These are phyloP conservation scores for Chinchilla lanigera DNA, from an alignment of 2,113 vertebrate genomes.

Conservation along the genomic window DNA sequence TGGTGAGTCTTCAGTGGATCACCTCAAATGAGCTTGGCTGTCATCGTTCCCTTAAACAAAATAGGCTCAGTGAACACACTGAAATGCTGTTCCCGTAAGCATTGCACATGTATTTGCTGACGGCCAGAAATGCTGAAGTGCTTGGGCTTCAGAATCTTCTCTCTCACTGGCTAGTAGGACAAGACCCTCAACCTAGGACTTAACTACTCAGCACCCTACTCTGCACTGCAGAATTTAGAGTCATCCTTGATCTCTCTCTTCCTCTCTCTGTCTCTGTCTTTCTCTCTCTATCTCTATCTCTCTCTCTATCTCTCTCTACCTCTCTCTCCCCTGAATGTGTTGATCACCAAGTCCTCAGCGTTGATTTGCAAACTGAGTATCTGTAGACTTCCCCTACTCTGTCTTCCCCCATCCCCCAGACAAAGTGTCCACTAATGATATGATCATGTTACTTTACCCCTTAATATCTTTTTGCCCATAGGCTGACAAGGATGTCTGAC, in stretches of 20 bases:
- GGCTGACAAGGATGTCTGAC: not conserved
- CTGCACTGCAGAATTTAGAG: not conserved
- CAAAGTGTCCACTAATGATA: not conserved
- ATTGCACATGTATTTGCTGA: not conserved
- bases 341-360: not conserved
- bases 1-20: not conserved
- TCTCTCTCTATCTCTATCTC: not conserved
- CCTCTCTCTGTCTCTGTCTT: not conserved
- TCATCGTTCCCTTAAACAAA: not conserved
- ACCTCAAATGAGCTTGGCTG: not conserved
- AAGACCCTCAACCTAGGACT: not conserved
- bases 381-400: not conserved
- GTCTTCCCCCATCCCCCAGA: not conserved
- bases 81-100: not conserved
- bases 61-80: not conserved
- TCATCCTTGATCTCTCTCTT: not conserved
- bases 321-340: not conserved
- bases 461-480: not conserved
- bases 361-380: not conserved
- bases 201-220: not conserved
- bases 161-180: not conserved
- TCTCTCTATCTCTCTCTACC: not conserved
- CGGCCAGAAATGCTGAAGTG: not conserved
- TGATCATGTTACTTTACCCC: not conserved
- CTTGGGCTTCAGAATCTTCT: not conserved